Evolutionary conservation across 1,140 invertebrate genomes (phyloP).

Genomic region (Procambarus virginalis): DNA sequence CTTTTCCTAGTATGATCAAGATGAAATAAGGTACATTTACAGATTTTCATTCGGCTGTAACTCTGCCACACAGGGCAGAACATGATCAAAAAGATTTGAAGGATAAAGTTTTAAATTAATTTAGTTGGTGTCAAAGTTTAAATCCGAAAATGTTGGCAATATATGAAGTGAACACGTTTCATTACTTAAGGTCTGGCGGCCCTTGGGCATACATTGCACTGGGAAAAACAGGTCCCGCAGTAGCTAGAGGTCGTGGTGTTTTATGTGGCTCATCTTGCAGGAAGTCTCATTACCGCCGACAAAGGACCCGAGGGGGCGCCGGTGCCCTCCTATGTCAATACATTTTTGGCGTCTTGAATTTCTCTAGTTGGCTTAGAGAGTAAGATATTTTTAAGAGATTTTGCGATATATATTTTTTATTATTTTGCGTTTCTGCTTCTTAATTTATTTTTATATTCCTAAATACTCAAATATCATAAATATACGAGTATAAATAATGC

Average conservation of each 20-base stretch:
- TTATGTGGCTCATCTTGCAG: slow-evolving; percentile 14
- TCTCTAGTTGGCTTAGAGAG: background rate
- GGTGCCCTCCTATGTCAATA: background rate
- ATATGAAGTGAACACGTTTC: background rate
- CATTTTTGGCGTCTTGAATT: background rate
- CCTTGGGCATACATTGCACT: background rate
- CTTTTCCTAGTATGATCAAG: background rate
- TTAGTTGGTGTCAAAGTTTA: no score
- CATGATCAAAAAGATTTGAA: no score
- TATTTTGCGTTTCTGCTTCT: background rate
- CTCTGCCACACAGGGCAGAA: background rate
- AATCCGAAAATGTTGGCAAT: background rate
- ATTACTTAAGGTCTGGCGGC: background rate
- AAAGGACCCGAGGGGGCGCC: background rate
- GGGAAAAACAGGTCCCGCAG: background rate
- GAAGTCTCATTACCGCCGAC: slow-evolving; percentile 12
- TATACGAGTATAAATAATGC: no score
- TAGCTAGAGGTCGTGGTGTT: background rate
- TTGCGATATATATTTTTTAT: background rate
- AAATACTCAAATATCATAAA: no score
- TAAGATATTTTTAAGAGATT: background rate
- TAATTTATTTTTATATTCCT: background rate
- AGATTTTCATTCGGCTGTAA: background rate
- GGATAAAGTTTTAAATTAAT: no score
- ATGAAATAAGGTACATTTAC: background rate